Percentiles rank a stretch among this genome's conserved stretches.
Evolutionary conservation across 2,888 invertebrate species (phyloP).

Genomic region (Antitype chi): DNA sequence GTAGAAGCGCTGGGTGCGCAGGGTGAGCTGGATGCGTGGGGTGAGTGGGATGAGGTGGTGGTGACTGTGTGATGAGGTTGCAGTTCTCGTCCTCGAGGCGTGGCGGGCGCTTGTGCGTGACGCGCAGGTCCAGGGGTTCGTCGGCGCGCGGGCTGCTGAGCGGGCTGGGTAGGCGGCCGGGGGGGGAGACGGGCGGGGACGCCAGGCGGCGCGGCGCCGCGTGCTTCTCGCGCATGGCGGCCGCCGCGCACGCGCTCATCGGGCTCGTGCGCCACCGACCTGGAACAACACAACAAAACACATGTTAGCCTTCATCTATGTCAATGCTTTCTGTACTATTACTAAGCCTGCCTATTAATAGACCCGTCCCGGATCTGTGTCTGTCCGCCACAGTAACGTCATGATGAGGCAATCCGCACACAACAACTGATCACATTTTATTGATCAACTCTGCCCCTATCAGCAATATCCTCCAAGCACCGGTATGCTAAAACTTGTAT

Average conservation of each 20-base stretch:
- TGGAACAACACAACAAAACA: slow-evolving; percentile 76
- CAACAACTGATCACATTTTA: slow-evolving; percentile 60
- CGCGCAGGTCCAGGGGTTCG: slow-evolving; percentile 96
- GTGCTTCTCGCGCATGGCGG: slow-evolving; percentile 96
- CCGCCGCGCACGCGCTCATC: slow-evolving; percentile 94
- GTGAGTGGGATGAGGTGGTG: slow-evolving; percentile 88
- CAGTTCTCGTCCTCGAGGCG: slow-evolving; percentile 96
- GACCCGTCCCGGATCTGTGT: slow-evolving; percentile 42
- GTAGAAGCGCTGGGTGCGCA: slow-evolving; percentile 86
- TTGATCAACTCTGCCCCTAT: slow-evolving; percentile 74
- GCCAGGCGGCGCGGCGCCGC: slow-evolving; percentile 97
- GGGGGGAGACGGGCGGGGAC: slow-evolving; percentile 88
- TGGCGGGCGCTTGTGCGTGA: slow-evolving; percentile 95
- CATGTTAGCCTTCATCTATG: slow-evolving; percentile 46
- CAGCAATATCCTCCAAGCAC: slow-evolving; percentile 69
- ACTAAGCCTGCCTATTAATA: slow-evolving; percentile 34
- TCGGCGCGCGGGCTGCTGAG: slow-evolving; percentile 90
- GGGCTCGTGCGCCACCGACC: slow-evolving; percentile 91
- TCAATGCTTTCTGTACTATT: slow-evolving; percentile 6
- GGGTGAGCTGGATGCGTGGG: slow-evolving; percentile 92
- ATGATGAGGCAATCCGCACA: slow-evolving; percentile 39
- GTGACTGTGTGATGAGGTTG: slow-evolving; percentile 93
- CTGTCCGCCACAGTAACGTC: slow-evolving; percentile 28
- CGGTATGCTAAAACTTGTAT: slow-evolving; percentile 79
- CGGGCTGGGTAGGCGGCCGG: slow-evolving; percentile 88